A percentile compares a stretch with the other conserved stretches of the same genome.
These are phyloP conservation scores for Fistularia tabacaria DNA, from an alignment of 2,797 vertebrate species.

Conservation along the genomic window DNA sequence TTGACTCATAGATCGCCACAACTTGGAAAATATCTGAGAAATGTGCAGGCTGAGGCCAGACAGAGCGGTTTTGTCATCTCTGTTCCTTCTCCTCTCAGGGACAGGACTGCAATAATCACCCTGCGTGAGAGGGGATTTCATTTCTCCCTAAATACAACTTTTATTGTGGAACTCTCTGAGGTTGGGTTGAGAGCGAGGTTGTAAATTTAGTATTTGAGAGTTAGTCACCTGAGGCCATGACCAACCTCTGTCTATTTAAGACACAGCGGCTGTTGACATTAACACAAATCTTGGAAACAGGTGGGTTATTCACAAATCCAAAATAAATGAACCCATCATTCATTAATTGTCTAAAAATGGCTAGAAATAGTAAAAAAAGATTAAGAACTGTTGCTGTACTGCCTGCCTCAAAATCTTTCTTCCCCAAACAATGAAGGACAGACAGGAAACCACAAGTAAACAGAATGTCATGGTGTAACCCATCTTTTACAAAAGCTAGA, in stretches of 20 bases:
- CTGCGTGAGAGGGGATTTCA: slow-evolving; percentile 26
- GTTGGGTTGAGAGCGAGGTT: not conserved
- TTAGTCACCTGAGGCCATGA: not conserved
- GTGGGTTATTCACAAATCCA: too few relatives aligned
- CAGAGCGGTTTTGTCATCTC: slow-evolving; percentile 57
- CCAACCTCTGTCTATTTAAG: not conserved
- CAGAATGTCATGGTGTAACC: too few relatives aligned
- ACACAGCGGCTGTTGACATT: too few relatives aligned
- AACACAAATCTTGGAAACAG: too few relatives aligned
- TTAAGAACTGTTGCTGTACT: too few relatives aligned
- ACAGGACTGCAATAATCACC: slow-evolving; percentile 29
- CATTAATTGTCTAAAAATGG: too few relatives aligned
- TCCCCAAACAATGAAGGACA: too few relatives aligned
- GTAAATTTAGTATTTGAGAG: not conserved
- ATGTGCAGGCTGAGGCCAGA: slow-evolving; percentile 63
- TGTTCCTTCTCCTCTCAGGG: slow-evolving; percentile 30
- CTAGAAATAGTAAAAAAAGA: too few relatives aligned
- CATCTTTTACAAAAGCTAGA: too few relatives aligned
- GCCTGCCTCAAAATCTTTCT: too few relatives aligned
- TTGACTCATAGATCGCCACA: slow-evolving; percentile 54
- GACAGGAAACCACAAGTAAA: too few relatives aligned
- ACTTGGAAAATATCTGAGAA: slow-evolving; percentile 72
- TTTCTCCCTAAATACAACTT: slow-evolving; percentile 3
- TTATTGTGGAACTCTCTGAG: slow-evolving; percentile 8
- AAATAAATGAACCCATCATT: too few relatives aligned